Evolutionary conservation across 2,888 invertebrate species (phyloP).

Genomic region (Taphrorychus bicolor): DNA sequence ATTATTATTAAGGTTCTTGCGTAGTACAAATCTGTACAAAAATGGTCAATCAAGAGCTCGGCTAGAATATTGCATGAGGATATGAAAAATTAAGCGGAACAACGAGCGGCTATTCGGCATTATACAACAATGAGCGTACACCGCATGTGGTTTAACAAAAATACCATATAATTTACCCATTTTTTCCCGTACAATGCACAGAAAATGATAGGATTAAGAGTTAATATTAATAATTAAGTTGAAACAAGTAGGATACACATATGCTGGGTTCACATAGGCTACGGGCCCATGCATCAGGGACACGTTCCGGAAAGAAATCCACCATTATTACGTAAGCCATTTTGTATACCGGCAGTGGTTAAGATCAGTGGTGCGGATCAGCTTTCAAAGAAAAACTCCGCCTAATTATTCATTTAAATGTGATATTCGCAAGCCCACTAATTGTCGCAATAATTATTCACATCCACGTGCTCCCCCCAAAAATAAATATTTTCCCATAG

Average conservation of each 20-base stretch:
- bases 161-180: conserved; percentile 60
- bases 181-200: conserved; percentile 60
- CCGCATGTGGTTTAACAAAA: conserved; percentile 59
- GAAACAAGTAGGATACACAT: conserved; percentile 59
- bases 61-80: conserved; percentile 47
- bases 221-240: conserved; percentile 61
- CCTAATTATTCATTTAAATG: not conserved
- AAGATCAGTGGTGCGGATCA: conserved; percentile 28
- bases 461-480: not conserved
- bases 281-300: conserved; percentile 39
- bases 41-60: no score
- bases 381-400: conserved; percentile 7
- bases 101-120: conserved; percentile 49
- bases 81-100: conserved; percentile 52
- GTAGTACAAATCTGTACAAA: not conserved
- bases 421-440: not conserved
- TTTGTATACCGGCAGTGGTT: conserved; percentile 19
- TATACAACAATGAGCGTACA: conserved; percentile 53
- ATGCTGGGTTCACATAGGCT: conserved; percentile 58
- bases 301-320: conserved; percentile 35
- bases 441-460: not conserved
- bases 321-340: conserved; percentile 36
- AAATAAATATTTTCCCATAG: conserved; percentile 39
- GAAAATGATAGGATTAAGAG: conserved; percentile 59
- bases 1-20: not conserved